A percentile compares a stretch with the other conserved stretches of the same genome.
These are phyloP conservation scores for Takifugu flavidus DNA, from an alignment of 2,113 vertebrate species.

Conservation along the genomic window DNA sequence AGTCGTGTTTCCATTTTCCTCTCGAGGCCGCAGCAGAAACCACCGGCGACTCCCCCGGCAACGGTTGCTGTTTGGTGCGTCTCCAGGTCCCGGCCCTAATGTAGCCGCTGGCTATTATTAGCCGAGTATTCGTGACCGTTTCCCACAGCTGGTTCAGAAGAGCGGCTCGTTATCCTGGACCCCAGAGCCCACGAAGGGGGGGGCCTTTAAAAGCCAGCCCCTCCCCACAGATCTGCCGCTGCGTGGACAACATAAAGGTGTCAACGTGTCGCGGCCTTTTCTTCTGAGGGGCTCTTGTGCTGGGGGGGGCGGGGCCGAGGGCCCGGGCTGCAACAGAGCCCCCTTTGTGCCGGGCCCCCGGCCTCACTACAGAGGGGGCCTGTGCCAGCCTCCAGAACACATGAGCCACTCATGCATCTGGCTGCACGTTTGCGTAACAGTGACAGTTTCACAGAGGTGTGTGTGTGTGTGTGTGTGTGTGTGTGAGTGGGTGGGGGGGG, in stretches of 20 bases:
- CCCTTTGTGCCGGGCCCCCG: slow-evolving; percentile 60
- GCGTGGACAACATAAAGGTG: slow-evolving; percentile 46
- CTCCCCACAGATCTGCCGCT: slow-evolving; percentile 30
- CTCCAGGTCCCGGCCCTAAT: slow-evolving; percentile 39
- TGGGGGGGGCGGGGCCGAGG: slow-evolving; percentile 26
- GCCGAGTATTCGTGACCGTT: slow-evolving; percentile 26
- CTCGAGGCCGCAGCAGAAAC: not conserved
- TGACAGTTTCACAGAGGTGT: slow-evolving; percentile 11
- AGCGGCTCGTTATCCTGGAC: slow-evolving; percentile 32
- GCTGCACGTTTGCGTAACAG: slow-evolving; percentile 34
- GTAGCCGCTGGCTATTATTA: slow-evolving; percentile 65
- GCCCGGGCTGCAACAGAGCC: slow-evolving; percentile 51
- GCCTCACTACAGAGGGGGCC: slow-evolving; percentile 64
- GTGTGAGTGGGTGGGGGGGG: no score
- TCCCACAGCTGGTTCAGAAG: slow-evolving; percentile 33
- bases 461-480: slow-evolving; percentile 4
- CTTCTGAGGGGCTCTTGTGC: slow-evolving; percentile 39
- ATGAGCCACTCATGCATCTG: slow-evolving; percentile 55
- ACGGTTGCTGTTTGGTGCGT: slow-evolving; percentile 60
- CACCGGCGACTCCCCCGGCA: slow-evolving; percentile 45
- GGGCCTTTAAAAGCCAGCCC: slow-evolving; percentile 11
- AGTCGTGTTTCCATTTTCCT: slow-evolving; percentile 8
- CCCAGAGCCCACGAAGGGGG: slow-evolving; percentile 7
- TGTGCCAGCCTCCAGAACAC: slow-evolving; percentile 73
- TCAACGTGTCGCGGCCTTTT: slow-evolving; percentile 39